These are phyloP conservation scores for Odocoileus virginianus DNA, from an alignment of 2,113 vertebrate genomes.

Conservation along the genomic window DNA sequence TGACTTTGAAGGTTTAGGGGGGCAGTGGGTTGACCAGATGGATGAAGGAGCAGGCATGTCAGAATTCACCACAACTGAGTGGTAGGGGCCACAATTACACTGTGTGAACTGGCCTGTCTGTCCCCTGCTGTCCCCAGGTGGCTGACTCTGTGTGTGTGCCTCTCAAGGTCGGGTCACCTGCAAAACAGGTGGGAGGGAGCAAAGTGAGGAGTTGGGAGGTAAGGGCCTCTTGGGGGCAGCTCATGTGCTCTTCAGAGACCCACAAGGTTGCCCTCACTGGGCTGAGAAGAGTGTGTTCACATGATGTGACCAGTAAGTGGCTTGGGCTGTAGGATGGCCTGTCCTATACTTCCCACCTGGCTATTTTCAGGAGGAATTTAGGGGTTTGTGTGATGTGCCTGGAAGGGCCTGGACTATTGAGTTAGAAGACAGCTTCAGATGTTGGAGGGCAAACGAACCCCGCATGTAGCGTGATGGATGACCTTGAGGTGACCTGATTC, in stretches of 20 bases:
- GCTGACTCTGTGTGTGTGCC: too few relatives aligned
- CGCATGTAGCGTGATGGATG: background rate
- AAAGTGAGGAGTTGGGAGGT: too few relatives aligned
- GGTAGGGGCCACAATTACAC: accelerated
- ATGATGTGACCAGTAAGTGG: background rate
- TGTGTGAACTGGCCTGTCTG: accelerated
- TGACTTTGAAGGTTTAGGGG: accelerated
- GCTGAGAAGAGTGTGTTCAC: too few relatives aligned
- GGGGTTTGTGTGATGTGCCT: background rate
- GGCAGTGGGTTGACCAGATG: background rate
- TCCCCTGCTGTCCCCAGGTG: accelerated
- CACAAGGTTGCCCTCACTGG: background rate
- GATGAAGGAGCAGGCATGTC: accelerated
- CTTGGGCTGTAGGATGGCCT: background rate
- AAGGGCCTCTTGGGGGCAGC: background rate
- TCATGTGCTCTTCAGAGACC: background rate
- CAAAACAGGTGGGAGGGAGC: background rate
- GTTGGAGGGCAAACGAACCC: accelerated
- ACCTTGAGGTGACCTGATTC: constrained; percentile 84
- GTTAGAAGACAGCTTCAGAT: background rate
- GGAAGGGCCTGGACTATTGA: background rate
- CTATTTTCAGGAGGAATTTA: accelerated
- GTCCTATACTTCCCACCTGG: background rate
- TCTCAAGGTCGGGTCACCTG: background rate
- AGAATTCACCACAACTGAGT: accelerated